phyloP scores from a whole-genome alignment of 2,113 vertebrate genomes.

The Urocitellus parryii region DNA sequence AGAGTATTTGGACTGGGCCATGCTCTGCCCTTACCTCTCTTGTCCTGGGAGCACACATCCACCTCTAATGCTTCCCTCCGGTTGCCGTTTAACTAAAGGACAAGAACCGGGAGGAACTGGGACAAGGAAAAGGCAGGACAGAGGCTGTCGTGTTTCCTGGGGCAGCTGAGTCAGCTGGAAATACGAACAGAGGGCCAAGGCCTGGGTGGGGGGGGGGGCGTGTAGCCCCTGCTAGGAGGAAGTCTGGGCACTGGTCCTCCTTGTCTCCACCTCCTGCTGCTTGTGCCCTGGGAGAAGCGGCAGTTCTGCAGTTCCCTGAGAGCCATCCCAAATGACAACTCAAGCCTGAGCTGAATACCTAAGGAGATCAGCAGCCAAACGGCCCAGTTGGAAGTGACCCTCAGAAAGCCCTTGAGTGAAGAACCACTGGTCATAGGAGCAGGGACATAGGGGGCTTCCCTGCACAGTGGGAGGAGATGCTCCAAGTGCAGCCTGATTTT shows the following conservation, averaged over 20 bases:
- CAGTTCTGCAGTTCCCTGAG: not conserved
- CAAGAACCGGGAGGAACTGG: not conserved
- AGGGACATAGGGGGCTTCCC: no score
- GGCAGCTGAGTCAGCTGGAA: not conserved
- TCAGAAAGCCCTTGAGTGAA: not conserved
- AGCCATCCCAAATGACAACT: not conserved
- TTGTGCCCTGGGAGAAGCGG: not conserved
- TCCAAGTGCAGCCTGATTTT: fast-evolving
- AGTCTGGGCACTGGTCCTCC: not conserved
- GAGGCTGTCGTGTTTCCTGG: not conserved
- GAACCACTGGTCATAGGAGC: not conserved
- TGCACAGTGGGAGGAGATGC: fast-evolving
- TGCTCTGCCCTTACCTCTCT: not conserved
- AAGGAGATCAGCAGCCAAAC: not conserved
- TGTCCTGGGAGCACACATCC: not conserved
- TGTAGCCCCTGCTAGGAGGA: not conserved
- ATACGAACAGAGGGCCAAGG: not conserved
- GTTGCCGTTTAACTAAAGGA: not conserved
- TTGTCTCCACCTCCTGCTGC: not conserved
- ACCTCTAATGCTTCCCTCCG: not conserved
- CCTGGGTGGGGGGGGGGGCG: not conserved
- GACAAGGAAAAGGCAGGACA: not conserved
- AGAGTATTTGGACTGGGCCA: fast-evolving
- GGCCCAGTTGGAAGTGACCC: not conserved
- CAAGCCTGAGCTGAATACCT: not conserved